Base-by-base conservation (phyloP, 2,113 vertebrate species). In the Solenodon paradoxus region DNA sequence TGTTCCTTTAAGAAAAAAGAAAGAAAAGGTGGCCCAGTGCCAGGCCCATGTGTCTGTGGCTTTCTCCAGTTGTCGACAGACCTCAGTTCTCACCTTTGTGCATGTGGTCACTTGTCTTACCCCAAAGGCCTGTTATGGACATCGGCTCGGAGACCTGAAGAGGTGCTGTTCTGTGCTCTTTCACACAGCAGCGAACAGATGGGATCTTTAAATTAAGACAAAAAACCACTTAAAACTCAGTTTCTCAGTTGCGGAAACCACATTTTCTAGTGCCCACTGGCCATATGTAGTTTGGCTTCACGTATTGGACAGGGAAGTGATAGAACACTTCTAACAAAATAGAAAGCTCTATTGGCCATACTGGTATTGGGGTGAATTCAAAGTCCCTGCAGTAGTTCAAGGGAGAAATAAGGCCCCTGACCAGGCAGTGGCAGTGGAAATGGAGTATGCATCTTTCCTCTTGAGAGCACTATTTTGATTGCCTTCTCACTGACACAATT, bases 401-500 rank as follows among this genome's bases (percentile, higher is more conserved):
- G 15, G 63, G 38, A 88, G 86, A 80, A 93, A 80, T 38, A 59
- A 11, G 17, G 1, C 11, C 13, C 63, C 59, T 40, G 74, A 38
- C 55, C 4, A 87, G 40, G 30, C 66, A 69, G 5, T 64, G 24
- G 45, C 2, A 3, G 17, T 38, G 30, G 57, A 92, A 15, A 49
- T 30, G n/a, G 61, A 74, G 30, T 2, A 2, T 57, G 61, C 32
- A 16, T 57, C 15, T 30, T 24, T 95, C 24, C 64, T 90, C 26
- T 92, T 75, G 49, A 75, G 57, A 92, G 30, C 0, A 0, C 5
- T 69, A 3, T 68, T 72, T 83, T 59, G 30, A n/a, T 79, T 93
- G 69, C 55, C 38, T 77, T 95, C 64, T 94, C 59, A 45, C 45
- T 75, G 94, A 83, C 49, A 75, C 7, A 92, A 71, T 88, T 83